Evolutionary conservation across 2,797 vertebrate genomes (phyloP), one percentile per base, ranked within the genome.

Genomic region (Dendrocincla fuliginosa): DNA sequence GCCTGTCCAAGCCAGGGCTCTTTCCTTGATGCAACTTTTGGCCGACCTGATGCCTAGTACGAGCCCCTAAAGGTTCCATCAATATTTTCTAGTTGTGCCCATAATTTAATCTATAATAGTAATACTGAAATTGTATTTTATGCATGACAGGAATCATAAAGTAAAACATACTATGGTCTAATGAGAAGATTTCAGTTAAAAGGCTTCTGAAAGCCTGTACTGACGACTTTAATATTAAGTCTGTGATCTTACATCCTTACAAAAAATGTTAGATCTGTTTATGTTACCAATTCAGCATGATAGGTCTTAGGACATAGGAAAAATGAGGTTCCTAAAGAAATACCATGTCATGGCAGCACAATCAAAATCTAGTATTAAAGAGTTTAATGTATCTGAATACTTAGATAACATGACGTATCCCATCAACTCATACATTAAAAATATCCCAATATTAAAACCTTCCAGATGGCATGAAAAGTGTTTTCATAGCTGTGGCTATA

Each of bases 401-500:
- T 93, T 73, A 86, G 91, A 70, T 63, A 94, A 57, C 27, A 57
- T 74, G 56, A 90, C 94, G 83, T 93, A 89, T 67, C 84, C 12
- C 6, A 79, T 96, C 56, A 80, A 63, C 80, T 93, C 24, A 53
- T 56, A 94, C 59, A 82, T 95, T 67, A 69, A 95, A 96, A 97
- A 77, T 52, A 52, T 24, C 2, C 13, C 8, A 75, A 78, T 91
- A 96, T 81, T 90, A 90, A 97, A 95, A 78, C 44, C 69, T 95
- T 94, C 69, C 96, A 97, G 96, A 97, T 96, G 87, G 95, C 60
- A 77, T 79, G 80, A 90, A 91, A 92, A 85, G 44, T 52, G 30
- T 97, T 96, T 94, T 95, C 75, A 88, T 93, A 87, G 80, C 91
- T 87, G 76, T 95, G 91, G 77, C 86, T 97, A 90, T 95, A 22